Percentiles rank a stretch among this genome's conserved stretches.
Conservation (phyloP, 1,140 invertebrate species). For the Battus philenor region DNA sequence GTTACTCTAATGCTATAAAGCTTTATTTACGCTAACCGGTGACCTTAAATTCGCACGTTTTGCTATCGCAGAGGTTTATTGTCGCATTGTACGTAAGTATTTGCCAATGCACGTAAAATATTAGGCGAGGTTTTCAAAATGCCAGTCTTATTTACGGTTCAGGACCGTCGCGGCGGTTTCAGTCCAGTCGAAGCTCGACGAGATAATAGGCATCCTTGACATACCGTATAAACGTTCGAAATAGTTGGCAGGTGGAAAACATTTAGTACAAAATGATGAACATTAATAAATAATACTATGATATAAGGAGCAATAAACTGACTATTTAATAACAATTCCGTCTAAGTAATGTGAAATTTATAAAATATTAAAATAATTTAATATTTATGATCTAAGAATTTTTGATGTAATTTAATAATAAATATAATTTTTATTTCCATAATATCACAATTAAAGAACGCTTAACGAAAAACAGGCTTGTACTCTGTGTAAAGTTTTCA, state of each 20-base stretch:
- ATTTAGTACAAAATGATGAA: too few relatives aligned
- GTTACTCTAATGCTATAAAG: conserved; percentile 43
- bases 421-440: too few relatives aligned
- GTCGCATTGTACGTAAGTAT: conserved; percentile 72
- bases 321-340: too few relatives aligned
- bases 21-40: conserved; percentile 44
- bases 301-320: too few relatives aligned
- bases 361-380: too few relatives aligned
- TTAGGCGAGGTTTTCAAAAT: conserved; percentile 67
- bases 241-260: background rate
- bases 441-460: too few relatives aligned
- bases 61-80: conserved; percentile 50
- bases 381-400: too few relatives aligned
- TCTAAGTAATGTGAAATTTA: too few relatives aligned
- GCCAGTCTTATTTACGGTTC: conserved; percentile 67
- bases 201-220: conserved; percentile 30
- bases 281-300: too few relatives aligned
- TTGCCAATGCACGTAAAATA: conserved; percentile 73
- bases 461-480: too few relatives aligned
- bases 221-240: conserved; percentile 4
- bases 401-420: too few relatives aligned
- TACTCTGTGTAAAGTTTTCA: too few relatives aligned
- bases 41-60: conserved; percentile 53
- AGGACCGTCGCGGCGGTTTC: conserved; percentile 32
- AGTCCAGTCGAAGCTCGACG: conserved; percentile 18